phyloP scores from a whole-genome alignment of 2,797 vertebrate genomes.

The Acridotheres tristis region DNA sequence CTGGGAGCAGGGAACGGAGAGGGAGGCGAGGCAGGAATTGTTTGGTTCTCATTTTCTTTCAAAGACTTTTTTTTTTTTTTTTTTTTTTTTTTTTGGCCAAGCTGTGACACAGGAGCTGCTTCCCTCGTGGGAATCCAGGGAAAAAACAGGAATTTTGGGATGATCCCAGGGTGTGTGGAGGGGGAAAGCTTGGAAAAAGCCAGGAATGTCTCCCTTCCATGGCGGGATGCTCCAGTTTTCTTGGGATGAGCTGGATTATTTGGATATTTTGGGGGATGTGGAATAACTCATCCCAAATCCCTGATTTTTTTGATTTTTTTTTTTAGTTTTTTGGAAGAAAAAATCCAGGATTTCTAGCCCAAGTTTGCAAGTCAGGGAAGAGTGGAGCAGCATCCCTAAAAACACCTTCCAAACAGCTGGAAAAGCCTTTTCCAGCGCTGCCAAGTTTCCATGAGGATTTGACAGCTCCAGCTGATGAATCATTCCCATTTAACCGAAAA shows the following conservation, averaged over 20 bases:
- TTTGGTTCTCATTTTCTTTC: slow-evolving; percentile 19
- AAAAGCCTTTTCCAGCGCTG: background rate
- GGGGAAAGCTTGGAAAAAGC: background rate
- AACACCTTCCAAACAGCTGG: slow-evolving; percentile 23
- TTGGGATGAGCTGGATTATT: background rate
- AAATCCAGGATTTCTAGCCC: rapidly evolving
- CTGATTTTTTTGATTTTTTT: background rate
- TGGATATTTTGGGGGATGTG: too few species aligned
- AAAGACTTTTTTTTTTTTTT: background rate
- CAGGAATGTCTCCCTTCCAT: background rate
- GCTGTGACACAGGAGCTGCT: background rate
- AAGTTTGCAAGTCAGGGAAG: background rate
- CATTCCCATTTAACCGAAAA: background rate
- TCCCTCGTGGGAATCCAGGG: background rate
- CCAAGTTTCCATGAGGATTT: slow-evolving; percentile 17
- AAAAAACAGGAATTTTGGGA: background rate
- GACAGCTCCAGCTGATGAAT: background rate
- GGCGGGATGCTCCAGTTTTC: background rate
- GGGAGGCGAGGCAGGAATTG: background rate
- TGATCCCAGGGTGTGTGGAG: background rate
- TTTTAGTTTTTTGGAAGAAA: background rate
- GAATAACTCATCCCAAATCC: background rate
- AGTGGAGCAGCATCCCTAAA: background rate
- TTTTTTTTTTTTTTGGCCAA: background rate
- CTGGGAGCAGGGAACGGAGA: background rate